A percentile compares a stretch with the other conserved stretches of the same genome.
Conservation (phyloP, 2,113 vertebrate genomes). For the Carassius carassius region DNA sequence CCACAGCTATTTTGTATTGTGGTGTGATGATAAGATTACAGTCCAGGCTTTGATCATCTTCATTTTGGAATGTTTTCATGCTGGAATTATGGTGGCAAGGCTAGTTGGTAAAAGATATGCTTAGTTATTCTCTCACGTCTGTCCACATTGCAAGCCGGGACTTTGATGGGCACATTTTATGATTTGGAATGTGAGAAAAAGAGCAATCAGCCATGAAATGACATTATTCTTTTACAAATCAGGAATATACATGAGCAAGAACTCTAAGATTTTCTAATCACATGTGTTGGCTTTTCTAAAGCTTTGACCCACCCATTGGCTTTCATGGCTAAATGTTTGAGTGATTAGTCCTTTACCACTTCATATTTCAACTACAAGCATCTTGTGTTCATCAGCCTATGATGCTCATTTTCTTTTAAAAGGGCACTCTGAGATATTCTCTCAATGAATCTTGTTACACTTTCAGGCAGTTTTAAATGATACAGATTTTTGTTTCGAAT, state of each 20-base stretch:
- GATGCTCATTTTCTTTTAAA: background rate
- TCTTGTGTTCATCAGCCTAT: constrained; percentile 1
- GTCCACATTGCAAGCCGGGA: background rate
- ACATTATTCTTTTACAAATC: background rate
- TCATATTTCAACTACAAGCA: background rate
- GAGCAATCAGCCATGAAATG: background rate
- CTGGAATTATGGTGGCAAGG: background rate
- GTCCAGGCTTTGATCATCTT: background rate
- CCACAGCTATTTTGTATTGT: background rate
- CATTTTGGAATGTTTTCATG: background rate
- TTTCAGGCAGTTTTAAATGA: background rate
- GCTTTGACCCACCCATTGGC: constrained; percentile 34
- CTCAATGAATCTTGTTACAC: background rate
- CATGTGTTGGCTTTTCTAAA: background rate
- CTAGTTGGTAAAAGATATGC: background rate
- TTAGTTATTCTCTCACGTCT: background rate
- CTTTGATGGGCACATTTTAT: background rate
- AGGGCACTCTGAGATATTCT: background rate
- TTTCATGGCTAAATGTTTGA: constrained; percentile 41
- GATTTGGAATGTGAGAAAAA: background rate
- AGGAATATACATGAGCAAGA: background rate
- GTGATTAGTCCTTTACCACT: constrained; percentile 37
- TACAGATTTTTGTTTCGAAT: background rate
- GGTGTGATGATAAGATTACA: background rate
- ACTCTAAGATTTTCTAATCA: background rate